Base-by-base conservation (phyloP, 2,797 vertebrate genomes). In the Peromyscus nudipes region DNA sequence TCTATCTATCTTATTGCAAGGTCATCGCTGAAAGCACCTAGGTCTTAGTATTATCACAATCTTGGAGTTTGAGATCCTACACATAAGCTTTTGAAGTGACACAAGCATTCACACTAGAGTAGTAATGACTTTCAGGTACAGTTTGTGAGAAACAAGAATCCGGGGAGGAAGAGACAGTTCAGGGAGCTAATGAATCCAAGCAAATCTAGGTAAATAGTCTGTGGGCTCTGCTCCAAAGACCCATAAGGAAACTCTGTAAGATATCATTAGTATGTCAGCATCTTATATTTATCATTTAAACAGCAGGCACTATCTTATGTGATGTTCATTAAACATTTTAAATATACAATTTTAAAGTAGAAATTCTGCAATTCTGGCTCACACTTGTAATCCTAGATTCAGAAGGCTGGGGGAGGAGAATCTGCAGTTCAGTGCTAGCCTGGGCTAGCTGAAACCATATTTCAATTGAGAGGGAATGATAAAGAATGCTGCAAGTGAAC, bases 271-370 rank as follows among this genome's bases (percentile, higher is more conserved):
- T 40, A 55, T n/a, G 10, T 31, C 4, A 6, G 0, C 0, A 27
- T 73, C 46, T 92, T 86, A 10, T 76, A 84, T 40, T 79, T 92
- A 25, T 81, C 8, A 64, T 79, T 79, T 34, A 93, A 83, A 64
- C 25, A 14, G 25, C 37, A 89, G 12, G 19, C 1, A 64, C 4
- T 52, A 9, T 71, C n/a, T 40, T 60, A 3, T 80, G 12, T 62
- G 55, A 4, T 31, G 1, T 37, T 80, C 55, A 60, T 55, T 71
- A 69, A 89, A 49, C 40, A 43, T 23, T 71, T 29, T 91, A 21
- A 91, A 62, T 27, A 40, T 25, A 4, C 8, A 11, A 65, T 37
- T 43, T 49, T 87, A 69, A 90, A 7, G 29, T 14, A 60, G 29
- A 29, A 76, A 62, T 34, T 60, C 9, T 79, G 9, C 16, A 29